Evolutionary conservation across 2,797 vertebrate genomes (phyloP), one percentile per base, ranked within the genome.

Genomic region (Periophthalmus magnuspinnatus): DNA sequence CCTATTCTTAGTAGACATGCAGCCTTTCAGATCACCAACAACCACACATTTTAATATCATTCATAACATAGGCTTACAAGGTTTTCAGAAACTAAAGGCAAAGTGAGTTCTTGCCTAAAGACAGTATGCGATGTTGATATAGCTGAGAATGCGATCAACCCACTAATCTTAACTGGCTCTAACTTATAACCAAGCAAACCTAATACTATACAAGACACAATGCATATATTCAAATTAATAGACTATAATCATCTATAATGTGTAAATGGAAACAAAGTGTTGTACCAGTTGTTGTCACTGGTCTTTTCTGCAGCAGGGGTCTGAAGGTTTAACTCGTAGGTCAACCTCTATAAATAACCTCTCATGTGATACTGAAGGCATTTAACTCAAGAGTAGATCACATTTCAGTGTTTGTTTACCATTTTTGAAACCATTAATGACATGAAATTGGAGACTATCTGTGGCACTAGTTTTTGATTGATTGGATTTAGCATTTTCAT

Each of bases 261-360:
- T 28, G 14, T 17, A 48, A 76, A 69, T 79, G 84, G 78, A 86
- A 87, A 87, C 79, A 75, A 69, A 76, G 71, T 75, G 55, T 71
- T 36, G 17, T 38, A 55, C 59, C 62, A 83, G 79, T 65, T 75
- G 54, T 36, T 52, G 47, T 50, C 36, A 21, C 9, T 22, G 36
- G 16, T 62, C 8, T 62, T 62, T 41, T 48, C 16, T 48, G 21
- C 21, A 48, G 61, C 14, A 28, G 41, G 38, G 21, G n/a, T 45
- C 6, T 41, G 34, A 62, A 33, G 45, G 16, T 65, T 47, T 52
- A 47, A 69, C 63, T 74, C 62, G 36, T 77, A 75, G 76, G 71
- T 84, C 84, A 82, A 80, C 28, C 11, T 38, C 90, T 92, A 93
- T 90, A 91, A 93, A 93, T 93, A 92, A 65, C 69, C 63, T 58